Evolutionary conservation across 1,140 invertebrate genomes (phyloP).

Genomic region (Tetramorium parvispinum): DNA sequence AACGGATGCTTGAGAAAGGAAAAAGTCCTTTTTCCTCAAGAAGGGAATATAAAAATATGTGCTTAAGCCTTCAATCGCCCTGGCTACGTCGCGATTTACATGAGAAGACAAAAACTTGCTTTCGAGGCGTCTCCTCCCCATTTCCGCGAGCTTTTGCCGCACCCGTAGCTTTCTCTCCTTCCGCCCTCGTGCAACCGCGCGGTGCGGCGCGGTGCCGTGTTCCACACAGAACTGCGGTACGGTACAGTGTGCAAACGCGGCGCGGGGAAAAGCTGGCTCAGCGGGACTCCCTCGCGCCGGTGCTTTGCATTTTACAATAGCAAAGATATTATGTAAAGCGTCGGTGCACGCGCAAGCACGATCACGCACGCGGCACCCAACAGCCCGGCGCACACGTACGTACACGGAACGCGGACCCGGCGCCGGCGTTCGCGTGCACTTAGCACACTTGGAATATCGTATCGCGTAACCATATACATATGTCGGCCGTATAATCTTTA

Average conservation of each 20-base stretch:
- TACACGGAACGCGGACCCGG: neutral
- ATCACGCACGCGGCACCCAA: constrained; percentile 59
- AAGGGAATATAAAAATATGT: constrained; percentile 75
- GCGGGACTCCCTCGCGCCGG: constrained; percentile 71
- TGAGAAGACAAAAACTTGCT: constrained; percentile 78
- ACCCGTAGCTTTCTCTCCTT: constrained; percentile 24
- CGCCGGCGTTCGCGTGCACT: constrained; percentile 43
- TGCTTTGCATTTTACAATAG: constrained; percentile 84
- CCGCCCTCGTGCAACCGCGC: neutral
- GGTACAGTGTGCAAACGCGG: constrained; percentile 59
- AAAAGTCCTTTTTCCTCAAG: neutral
- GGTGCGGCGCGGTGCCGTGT: neutral
- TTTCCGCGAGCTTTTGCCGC: constrained; percentile 20
- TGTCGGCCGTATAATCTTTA: constrained; percentile 40
- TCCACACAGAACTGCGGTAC: constrained; percentile 8
- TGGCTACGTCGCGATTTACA: constrained; percentile 76
- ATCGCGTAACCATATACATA: constrained; percentile 46
- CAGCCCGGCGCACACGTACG: neutral
- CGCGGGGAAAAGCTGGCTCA: constrained; percentile 79
- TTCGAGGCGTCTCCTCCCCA: constrained; percentile 64
- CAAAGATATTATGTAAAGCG: constrained; percentile 84
- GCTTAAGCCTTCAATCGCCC: constrained; percentile 74
- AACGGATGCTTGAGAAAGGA: neutral
- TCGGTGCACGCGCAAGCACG: constrained; percentile 61
- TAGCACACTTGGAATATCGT: constrained; percentile 54